phyloP scores from a whole-genome alignment of 2,888 invertebrate species.

The Hirudinaria manillensis region DNA sequence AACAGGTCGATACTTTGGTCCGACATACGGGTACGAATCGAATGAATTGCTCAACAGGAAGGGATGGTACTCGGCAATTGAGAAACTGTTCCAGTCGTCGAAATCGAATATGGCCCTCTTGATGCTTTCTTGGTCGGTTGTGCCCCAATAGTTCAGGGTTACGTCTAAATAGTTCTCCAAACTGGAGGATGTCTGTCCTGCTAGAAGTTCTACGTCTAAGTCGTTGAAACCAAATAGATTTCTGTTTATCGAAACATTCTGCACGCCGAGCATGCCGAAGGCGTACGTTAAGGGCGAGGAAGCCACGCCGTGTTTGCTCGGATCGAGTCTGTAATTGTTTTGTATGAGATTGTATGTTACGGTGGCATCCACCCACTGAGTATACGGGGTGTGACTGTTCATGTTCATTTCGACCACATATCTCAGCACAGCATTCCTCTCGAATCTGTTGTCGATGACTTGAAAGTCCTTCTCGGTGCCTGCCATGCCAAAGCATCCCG shows the following conservation, averaged over 20 bases:
- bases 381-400: conserved; percentile 78
- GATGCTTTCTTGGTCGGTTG: conserved; percentile 67
- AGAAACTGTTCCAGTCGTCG: conserved; percentile 98
- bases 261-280: conserved; percentile 85
- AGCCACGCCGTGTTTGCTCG: conserved; percentile 25
- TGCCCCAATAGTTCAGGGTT: conserved; percentile 94
- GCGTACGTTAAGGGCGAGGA: conserved; percentile 61
- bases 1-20: conserved; percentile 40
- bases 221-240: conserved; percentile 71
- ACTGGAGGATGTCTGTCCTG: conserved; percentile 76
- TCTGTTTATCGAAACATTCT: conserved; percentile 80
- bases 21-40: conserved; percentile 43
- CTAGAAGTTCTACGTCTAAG: conserved; percentile 75
- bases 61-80: conserved; percentile 82
- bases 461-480: conserved; percentile 95
- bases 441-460: conserved; percentile 73
- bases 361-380: conserved; percentile 59
- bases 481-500: conserved; percentile 54
- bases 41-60: conserved; percentile 64
- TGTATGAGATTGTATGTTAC: conserved; percentile 43
- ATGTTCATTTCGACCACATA: conserved; percentile 80
- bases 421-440: conserved; percentile 68
- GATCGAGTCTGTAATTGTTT: conserved; percentile 40
- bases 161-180: conserved; percentile 81
- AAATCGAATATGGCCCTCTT: conserved; percentile 85